A percentile compares a stretch with the other conserved stretches of the same genome.
phyloP scores from a whole-genome alignment of 2,113 vertebrate genomes.

The Alouatta palliata region DNA sequence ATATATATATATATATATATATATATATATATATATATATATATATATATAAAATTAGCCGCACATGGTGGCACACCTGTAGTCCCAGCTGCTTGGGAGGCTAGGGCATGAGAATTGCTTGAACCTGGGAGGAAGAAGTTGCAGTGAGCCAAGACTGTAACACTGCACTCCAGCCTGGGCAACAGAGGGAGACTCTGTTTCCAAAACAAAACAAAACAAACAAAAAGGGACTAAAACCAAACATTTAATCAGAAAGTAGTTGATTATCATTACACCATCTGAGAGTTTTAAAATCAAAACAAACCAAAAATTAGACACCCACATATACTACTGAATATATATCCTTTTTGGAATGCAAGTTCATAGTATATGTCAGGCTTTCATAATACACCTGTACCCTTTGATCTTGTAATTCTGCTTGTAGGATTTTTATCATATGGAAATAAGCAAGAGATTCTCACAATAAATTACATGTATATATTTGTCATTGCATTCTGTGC shows the following conservation, averaged over 20 bases:
- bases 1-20: too few species aligned
- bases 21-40: too few species aligned
- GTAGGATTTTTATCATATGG: slow-evolving; percentile 11
- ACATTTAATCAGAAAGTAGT: background rate
- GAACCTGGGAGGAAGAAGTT: background rate
- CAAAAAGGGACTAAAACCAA: background rate
- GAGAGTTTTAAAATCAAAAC: slow-evolving; percentile 25
- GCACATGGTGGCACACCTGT: background rate
- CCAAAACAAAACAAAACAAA: background rate
- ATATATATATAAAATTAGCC: too few species aligned
- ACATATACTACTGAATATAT: background rate
- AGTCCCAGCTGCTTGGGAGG: background rate
- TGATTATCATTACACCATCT: background rate
- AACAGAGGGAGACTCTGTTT: background rate
- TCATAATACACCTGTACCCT: background rate
- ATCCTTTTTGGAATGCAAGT: background rate
- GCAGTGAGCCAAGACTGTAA: background rate
- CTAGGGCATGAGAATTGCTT: background rate
- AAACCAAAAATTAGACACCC: background rate
- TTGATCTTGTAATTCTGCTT: slow-evolving; percentile 17
- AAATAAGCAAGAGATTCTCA: background rate
- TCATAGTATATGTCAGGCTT: background rate
- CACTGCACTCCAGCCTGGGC: background rate
- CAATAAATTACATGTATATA: background rate
- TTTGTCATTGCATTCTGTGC: background rate